Conservation (phyloP, 2,113 vertebrate genomes). For the Sinocyclocheilus rhinocerous region DNA sequence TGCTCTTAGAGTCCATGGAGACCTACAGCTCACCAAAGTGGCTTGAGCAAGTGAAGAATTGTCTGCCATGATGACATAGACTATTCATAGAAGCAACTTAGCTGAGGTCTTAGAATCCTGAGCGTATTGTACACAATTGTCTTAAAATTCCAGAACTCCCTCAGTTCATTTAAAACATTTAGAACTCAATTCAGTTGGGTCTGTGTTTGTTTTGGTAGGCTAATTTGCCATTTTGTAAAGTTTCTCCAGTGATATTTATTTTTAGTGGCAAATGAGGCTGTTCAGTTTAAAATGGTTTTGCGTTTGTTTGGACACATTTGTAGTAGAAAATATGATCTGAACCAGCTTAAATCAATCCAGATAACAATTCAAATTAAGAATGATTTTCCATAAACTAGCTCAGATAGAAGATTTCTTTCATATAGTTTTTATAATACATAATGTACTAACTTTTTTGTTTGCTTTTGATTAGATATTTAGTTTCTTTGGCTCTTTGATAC, state of each 20-base stretch:
- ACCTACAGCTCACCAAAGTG: conserved; percentile 88
- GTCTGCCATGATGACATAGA: not conserved
- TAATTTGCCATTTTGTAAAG: not conserved
- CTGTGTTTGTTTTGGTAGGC: not conserved
- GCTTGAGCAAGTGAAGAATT: conserved; percentile 69
- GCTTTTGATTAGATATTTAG: conserved; percentile 14
- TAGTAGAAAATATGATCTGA: not conserved
- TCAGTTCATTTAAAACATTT: not conserved
- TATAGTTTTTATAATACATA: not conserved
- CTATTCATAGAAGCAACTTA: not conserved
- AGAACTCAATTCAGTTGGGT: not conserved
- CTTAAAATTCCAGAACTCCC: not conserved
- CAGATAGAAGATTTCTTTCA: not conserved
- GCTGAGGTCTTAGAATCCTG: not conserved
- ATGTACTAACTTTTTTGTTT: not conserved
- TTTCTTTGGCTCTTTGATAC: conserved; percentile 37
- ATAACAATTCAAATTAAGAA: not conserved
- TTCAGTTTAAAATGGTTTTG: not conserved
- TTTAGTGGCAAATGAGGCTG: not conserved
- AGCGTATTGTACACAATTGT: conserved; percentile 12
- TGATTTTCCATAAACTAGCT: not conserved
- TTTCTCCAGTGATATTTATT: not conserved
- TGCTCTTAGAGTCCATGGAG: conserved; percentile 81
- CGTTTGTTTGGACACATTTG: not conserved
- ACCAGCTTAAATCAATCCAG: not conserved